Base-by-base conservation (phyloP, 2,797 vertebrate genomes). In the Prunella strophiata region DNA sequence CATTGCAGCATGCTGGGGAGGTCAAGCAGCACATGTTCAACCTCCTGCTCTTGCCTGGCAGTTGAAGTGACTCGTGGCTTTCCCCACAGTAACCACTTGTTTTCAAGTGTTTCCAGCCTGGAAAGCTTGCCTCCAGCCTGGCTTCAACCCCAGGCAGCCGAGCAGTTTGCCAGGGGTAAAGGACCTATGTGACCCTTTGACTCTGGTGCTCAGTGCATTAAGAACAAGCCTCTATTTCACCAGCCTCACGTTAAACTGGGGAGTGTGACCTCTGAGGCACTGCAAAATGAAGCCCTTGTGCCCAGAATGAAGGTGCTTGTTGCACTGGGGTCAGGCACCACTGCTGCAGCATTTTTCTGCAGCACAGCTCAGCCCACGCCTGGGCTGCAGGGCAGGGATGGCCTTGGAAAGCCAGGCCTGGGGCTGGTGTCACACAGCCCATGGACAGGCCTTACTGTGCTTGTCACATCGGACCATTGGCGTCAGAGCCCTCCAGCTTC, bases 171-270 rank as follows among this genome's bases (percentile, higher is more conserved):
- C 59, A 63, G 21, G 13, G 10, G 7, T 71, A 36, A 91, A 32
- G 34, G 27, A 70, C 20, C 27, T 51, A 11, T 3, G 2, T 38
- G 47, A 86, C 16, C 36, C 26, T 67, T 81, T 57, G 61, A 68
- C 34, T 91, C 32, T 23, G 23, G 42, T 61, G n/a, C 54, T 91
- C 16, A 18, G 51, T 0, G 0, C 1, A 0, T 50, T n/a, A 50
- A 93, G 74, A 82, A 62, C 36, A 82, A 91, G 27, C 29, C 54
- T 18, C 42, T 0, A 0, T 42, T 68, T 66, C 34, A 74, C 8
- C 45, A 57, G 47, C 43, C 27, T 79, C 59, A 16, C 1, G 1
- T 51, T 66, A 6, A 85, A 54, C 45, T 17, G 40, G 20, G 43
- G 43, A 73, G 11, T 5, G 3, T 55, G 59, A 89, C 43, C 51